A percentile compares a stretch with the other conserved stretches of the same genome.
Conservation (phyloP, 2,888 invertebrate species). For the Phortica okadai region DNA sequence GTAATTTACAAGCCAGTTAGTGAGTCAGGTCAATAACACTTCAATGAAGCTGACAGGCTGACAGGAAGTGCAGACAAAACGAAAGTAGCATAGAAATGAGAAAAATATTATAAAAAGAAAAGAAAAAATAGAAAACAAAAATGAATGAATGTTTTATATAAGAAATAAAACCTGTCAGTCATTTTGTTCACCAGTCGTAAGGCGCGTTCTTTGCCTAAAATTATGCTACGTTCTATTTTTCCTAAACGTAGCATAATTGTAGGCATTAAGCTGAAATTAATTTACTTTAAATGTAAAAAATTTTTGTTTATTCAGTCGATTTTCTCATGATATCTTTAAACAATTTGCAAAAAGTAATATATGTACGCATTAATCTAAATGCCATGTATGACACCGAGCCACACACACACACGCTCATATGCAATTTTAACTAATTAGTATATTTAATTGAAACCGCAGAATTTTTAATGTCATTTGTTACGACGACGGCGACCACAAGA, state of each 20-base stretch:
- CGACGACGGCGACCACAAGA: conserved; percentile 16
- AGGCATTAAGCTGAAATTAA: not conserved
- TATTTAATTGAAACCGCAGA: conserved; percentile 23
- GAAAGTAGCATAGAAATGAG: too few species aligned
- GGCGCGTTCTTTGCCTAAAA: not conserved
- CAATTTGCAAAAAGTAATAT: too few species aligned
- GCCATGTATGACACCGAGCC: too few species aligned
- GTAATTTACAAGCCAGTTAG: too few species aligned
- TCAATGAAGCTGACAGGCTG: too few species aligned
- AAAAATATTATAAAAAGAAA: not conserved
- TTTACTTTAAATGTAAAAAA: too few species aligned
- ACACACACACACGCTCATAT: not conserved
- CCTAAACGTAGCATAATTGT: not conserved
- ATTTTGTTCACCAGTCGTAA: not conserved
- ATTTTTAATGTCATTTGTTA: conserved; percentile 18
- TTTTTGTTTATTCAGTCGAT: too few species aligned
- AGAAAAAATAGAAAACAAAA: not conserved
- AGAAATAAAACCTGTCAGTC: not conserved
- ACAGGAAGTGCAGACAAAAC: too few species aligned
- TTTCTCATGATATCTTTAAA: too few species aligned
- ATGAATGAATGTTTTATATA: not conserved
- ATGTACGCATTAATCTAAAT: too few species aligned
- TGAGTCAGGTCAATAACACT: too few species aligned
- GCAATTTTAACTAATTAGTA: conserved; percentile 18
- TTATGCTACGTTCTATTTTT: not conserved